These are phyloP conservation scores for Formica aserva DNA, from an alignment of 2,888 invertebrate species.

Conservation along the genomic window DNA sequence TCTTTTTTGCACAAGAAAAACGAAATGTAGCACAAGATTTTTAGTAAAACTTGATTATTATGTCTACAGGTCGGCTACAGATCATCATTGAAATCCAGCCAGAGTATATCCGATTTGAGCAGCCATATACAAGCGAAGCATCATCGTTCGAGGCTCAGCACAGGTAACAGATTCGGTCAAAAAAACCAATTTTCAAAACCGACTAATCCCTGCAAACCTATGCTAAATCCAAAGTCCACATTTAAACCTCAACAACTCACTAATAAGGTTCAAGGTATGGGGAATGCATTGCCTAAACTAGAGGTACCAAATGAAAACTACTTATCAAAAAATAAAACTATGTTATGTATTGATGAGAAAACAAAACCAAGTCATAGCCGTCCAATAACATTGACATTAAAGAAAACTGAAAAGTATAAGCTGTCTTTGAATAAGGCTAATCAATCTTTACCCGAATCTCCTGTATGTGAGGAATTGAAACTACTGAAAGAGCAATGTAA, in stretches of 20 bases:
- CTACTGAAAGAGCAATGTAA: constrained; percentile 80
- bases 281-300: constrained; percentile 78
- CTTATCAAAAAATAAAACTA: constrained; percentile 81
- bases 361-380: constrained; percentile 74
- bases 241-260: constrained; percentile 79
- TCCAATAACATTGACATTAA: constrained; percentile 81
- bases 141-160: constrained; percentile 81
- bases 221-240: constrained; percentile 80
- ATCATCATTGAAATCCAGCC: constrained; percentile 93
- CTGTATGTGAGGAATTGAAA: constrained; percentile 92
- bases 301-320: constrained; percentile 77
- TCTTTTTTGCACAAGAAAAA: neutral
- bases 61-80: constrained; percentile 90
- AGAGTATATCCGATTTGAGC: constrained; percentile 94
- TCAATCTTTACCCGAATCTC: constrained; percentile 93
- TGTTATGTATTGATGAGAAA: constrained; percentile 80
- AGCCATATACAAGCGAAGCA: constrained; percentile 88
- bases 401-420: constrained; percentile 85
- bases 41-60: neutral
- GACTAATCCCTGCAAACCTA: constrained; percentile 81
- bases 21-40: neutral
- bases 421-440: constrained; percentile 82
- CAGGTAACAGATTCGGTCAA: constrained; percentile 83
- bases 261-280: constrained; percentile 81
- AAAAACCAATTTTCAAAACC: constrained; percentile 81